Base-by-base conservation (phyloP, 1,140 invertebrate genomes). In the Metaphire vulgaris region DNA sequence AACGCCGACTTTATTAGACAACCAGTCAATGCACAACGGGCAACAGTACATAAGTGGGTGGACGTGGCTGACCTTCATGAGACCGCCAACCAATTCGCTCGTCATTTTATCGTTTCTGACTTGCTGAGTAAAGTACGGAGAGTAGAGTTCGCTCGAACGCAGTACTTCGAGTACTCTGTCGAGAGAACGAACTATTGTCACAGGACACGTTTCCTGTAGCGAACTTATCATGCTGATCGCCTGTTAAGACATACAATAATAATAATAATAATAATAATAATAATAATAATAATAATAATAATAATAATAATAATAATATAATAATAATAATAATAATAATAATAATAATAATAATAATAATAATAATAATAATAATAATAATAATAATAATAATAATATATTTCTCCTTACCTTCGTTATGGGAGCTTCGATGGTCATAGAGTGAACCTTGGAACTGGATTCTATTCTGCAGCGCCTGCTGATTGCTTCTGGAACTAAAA, bases 331-430 rank as follows among this genome's bases (percentile, higher is more conserved):
- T n/a, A n/a, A n/a, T n/a, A n/a, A n/a, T n/a, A n/a, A n/a, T n/a
- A n/a, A n/a, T n/a, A n/a, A n/a, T n/a, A n/a, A n/a, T n/a, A n/a
- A n/a, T n/a, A n/a, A n/a, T n/a, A n/a, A n/a, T n/a, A n/a, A n/a
- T n/a, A n/a, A n/a, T n/a, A n/a, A n/a, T n/a, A n/a, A n/a, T n/a
- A n/a, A n/a, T n/a, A n/a, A n/a, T n/a, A n/a, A n/a, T n/a, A n/a
- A n/a, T n/a, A n/a, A n/a, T n/a, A n/a, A n/a, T n/a, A n/a, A n/a
- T n/a, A n/a, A n/a, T n/a, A n/a, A n/a, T n/a, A n/a, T n/a, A n/a
- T n/a, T n/a, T n/a, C n/a, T n/a, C n/a, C 72, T 91, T 80, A 96
- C 92, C 89, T 95, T 96, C 29, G 94, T 97, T 77, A 97, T 97
- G 0, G 96, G 95, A 15, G 95, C 94, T 87, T 98, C 95, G 29